phyloP scores from a whole-genome alignment of 2,113 vertebrate genomes.

The Psittacula cyanocephala region DNA sequence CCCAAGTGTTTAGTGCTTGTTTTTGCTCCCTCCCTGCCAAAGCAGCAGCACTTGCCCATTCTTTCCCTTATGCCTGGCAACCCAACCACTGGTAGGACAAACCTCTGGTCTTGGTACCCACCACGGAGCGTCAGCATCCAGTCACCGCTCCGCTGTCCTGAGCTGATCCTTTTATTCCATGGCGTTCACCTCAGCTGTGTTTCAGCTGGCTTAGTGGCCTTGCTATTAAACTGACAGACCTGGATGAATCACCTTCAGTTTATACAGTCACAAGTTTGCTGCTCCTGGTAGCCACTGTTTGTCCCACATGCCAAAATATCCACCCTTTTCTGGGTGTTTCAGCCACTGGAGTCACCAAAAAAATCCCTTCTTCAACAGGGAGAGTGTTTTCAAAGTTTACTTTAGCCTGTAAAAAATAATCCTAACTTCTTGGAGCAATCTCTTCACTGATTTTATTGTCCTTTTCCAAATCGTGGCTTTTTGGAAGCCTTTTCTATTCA shows the following conservation, averaged over 20 bases:
- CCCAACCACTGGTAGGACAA: not conserved
- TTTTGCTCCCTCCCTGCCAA: conserved; percentile 21
- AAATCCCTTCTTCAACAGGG: not conserved
- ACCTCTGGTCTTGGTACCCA: conserved; percentile 34
- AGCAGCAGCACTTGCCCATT: conserved; percentile 25
- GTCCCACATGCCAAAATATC: conserved; percentile 50
- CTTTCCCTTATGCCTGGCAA: conserved; percentile 44
- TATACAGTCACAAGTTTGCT: conserved; percentile 26
- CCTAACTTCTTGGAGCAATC: not conserved
- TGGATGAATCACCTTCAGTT: conserved; percentile 71
- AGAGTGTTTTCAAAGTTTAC: conserved; percentile 26
- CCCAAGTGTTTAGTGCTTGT: not conserved
- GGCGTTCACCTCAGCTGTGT: conserved; percentile 58
- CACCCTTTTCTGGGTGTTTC: conserved; percentile 49
- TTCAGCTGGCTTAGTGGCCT: conserved; percentile 70
- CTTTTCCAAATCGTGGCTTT: not conserved
- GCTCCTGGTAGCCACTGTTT: conserved; percentile 61
- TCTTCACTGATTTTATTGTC: not conserved
- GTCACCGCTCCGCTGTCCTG: conserved; percentile 59
- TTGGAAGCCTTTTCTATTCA: not conserved
- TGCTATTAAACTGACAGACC: conserved; percentile 68
- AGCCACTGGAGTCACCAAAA: conserved; percentile 62
- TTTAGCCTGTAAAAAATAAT: not conserved
- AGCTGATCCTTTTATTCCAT: conserved; percentile 72
- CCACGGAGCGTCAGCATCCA: conserved; percentile 52